Conservation (phyloP, 2,888 invertebrate species). For the Melanargia galathea region DNA sequence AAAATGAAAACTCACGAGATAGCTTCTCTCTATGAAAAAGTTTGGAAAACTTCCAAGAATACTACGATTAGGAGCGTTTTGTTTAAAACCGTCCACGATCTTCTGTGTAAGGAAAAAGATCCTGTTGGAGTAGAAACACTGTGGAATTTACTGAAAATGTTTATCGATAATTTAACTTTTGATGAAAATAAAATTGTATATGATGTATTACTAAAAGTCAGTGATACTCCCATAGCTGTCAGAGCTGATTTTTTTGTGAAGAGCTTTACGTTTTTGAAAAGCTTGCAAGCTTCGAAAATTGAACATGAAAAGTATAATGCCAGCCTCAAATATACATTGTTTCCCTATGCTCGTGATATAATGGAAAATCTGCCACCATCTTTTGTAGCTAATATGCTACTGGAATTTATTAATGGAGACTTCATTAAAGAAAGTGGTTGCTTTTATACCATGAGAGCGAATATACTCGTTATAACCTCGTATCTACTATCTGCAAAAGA, state of each 20-base stretch:
- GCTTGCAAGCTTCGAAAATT: conserved; percentile 42
- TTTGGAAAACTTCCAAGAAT: conserved; percentile 61
- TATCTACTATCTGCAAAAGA: conserved; percentile 52
- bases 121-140: conserved; percentile 45
- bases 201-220: conserved; percentile 47
- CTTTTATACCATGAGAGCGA: conserved; percentile 33
- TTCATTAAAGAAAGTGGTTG: conserved; percentile 43
- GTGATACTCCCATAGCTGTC: conserved; percentile 50
- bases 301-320: conserved; percentile 43
- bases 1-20: conserved; percentile 53
- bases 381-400: conserved; percentile 52
- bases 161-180: conserved; percentile 58
- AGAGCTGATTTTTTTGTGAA: conserved; percentile 55
- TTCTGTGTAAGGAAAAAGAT: conserved; percentile 56
- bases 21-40: conserved; percentile 50
- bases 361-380: conserved; percentile 53
- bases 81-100: conserved; percentile 55
- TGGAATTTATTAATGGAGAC: conserved; percentile 50
- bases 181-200: conserved; percentile 62
- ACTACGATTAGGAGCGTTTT: conserved; percentile 59
- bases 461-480: conserved; percentile 49
- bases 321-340: conserved; percentile 41
- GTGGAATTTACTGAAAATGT: conserved; percentile 56
- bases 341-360: conserved; percentile 48
- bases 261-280: conserved; percentile 56